These are phyloP conservation scores for Zosterops borbonicus DNA, from an alignment of 2,113 vertebrate species.

Conservation along the genomic window DNA sequence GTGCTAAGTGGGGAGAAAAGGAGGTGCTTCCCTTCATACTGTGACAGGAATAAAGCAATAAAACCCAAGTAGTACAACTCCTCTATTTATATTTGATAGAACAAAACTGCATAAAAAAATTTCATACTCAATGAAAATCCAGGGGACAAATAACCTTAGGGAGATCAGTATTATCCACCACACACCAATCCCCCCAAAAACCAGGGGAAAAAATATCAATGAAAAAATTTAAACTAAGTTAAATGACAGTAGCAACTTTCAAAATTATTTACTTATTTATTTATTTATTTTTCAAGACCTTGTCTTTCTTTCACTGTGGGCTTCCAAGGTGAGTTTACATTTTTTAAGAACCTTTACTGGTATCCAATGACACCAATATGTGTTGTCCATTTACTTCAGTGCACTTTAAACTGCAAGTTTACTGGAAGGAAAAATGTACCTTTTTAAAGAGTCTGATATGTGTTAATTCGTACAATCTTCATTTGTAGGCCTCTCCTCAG, in stretches of 20 bases:
- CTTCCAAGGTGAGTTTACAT: background rate
- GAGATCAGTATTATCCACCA: background rate
- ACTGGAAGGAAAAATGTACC: background rate
- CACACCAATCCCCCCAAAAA: fast-evolving
- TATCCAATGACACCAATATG: background rate
- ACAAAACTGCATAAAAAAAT: background rate
- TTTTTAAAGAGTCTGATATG: background rate
- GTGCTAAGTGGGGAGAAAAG: background rate
- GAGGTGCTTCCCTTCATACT: background rate
- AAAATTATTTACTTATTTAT: background rate
- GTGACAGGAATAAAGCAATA: background rate
- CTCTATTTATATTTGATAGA: background rate
- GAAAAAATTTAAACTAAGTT: background rate
- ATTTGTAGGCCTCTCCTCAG: background rate
- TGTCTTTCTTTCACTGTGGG: background rate
- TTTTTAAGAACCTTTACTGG: background rate
- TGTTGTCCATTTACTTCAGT: background rate
- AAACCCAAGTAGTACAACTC: background rate
- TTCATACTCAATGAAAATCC: background rate
- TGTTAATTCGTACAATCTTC: background rate
- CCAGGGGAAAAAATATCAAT: background rate
- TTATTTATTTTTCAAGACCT: background rate
- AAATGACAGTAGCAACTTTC: background rate
- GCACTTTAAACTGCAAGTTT: background rate
- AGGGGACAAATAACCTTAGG: background rate